Conservation (phyloP, 2,797 vertebrate genomes). For the Notamacropus eugenii region DNA sequence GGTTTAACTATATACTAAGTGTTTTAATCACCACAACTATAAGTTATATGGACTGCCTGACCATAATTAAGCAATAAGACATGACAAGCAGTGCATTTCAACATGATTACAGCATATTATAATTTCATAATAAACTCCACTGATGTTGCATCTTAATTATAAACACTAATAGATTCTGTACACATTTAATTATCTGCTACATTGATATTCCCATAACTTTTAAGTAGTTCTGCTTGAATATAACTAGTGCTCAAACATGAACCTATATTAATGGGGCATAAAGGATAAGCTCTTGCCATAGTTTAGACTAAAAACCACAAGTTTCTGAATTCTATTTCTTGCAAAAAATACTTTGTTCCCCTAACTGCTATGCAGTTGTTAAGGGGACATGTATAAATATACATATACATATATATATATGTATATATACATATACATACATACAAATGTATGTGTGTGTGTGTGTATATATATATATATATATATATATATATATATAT, state of each 20-base stretch:
- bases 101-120: constrained; percentile 73
- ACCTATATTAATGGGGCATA: constrained; percentile 73
- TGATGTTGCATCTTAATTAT: constrained; percentile 85
- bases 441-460: no score
- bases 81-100: constrained; percentile 76
- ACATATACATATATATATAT: background rate
- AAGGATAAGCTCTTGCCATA: background rate
- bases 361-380: background rate
- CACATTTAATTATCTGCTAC: constrained; percentile 85
- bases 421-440: no score
- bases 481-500: background rate
- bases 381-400: background rate
- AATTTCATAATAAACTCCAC: constrained; percentile 81
- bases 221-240: constrained; percentile 73
- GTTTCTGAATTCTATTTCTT: background rate
- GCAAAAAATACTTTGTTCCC: background rate
- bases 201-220: constrained; percentile 82
- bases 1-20: constrained; percentile 79
- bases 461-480: background rate
- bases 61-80: constrained; percentile 82
- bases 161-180: constrained; percentile 83
- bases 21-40: constrained; percentile 79
- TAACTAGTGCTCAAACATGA: constrained; percentile 76
- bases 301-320: background rate
- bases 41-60: constrained; percentile 77